phyloP scores from a whole-genome alignment of 2,797 vertebrate genomes.

The Orientallactaga sibirica region DNA sequence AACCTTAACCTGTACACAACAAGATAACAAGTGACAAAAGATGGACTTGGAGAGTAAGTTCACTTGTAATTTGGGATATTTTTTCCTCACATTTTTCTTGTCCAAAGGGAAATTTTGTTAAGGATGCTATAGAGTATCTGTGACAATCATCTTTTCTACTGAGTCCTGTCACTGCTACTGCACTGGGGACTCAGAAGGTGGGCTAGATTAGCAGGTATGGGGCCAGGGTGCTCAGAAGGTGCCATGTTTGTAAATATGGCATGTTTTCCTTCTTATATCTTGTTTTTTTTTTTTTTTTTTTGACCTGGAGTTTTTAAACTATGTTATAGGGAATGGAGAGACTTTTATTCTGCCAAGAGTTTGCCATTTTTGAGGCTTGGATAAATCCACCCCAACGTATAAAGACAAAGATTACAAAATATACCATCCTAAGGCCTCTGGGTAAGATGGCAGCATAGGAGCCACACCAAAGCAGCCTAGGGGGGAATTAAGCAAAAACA shows the following conservation, averaged over 20 bases:
- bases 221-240: background rate
- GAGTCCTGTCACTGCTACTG: slow-evolving; percentile 27
- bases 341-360: background rate
- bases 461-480: no score
- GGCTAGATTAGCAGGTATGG: background rate
- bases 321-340: background rate
- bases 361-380: background rate
- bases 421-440: background rate
- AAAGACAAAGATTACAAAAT: background rate
- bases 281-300: background rate
- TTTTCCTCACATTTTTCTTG: slow-evolving; percentile 10
- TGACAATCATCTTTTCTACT: slow-evolving; percentile 71
- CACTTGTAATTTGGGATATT: background rate
- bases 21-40: background rate
- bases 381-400: background rate
- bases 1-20: background rate
- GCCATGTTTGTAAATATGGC: background rate
- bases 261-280: background rate
- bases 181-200: background rate
- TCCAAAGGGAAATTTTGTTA: slow-evolving; percentile 56
- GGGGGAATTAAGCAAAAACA: no score
- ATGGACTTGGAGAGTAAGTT: background rate
- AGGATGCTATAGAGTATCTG: slow-evolving; percentile 72
- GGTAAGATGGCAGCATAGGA: no score
- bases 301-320: background rate